Base-by-base conservation (phyloP, 2,113 vertebrate genomes). In the Pyxicephalus adspersus region DNA sequence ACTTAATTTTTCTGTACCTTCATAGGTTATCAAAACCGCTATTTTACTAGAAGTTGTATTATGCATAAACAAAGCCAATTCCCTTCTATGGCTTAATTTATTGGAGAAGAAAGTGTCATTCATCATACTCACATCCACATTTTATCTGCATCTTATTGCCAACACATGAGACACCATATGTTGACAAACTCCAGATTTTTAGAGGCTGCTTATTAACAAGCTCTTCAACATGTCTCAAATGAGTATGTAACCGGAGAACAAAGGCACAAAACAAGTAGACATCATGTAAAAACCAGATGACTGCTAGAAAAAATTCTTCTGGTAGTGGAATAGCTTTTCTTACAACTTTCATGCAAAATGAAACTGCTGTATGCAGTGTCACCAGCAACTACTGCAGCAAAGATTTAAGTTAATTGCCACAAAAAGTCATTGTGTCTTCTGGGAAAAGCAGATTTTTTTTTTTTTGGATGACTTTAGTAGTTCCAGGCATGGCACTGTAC, bases 401-500 rank as follows among this genome's bases (percentile, higher is more conserved):
- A 58, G 54, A 74, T 34, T 72, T 34, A 9, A 58, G 28, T 23
- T 38, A 34, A 74, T 74, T 74, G 71, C 71, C 29, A 74, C 71
- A 38, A 73, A 68, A 72, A 73, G 52, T 57, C 52, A 34, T 74
- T 16, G 26, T 52, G 50, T 76, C 50, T 75, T 64, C 38, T 77
- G 45, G 63, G 74, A 64, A 75, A 75, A 6, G 45, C 74, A 26
- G 28, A 52, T 50, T 77, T 1, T n/a, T 74, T 38, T 73, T 73
- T 61, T 50, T 34, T 29, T 63, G 17, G 22, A 63, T 45, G 57
- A 76, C 63, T 76, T 76, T 64, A 26, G 73, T 51, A 50, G 57
- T 76, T 76, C 57, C 73, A 61, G 58, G 61, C 58, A 76, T 50
- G 34, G 57, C 17, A 64, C 4, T 4, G 18, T 11, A 63, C 38